A percentile compares a stretch with the other conserved stretches of the same genome.
phyloP scores from a whole-genome alignment of 2,888 invertebrate genomes.

The Lamproptera curius region DNA sequence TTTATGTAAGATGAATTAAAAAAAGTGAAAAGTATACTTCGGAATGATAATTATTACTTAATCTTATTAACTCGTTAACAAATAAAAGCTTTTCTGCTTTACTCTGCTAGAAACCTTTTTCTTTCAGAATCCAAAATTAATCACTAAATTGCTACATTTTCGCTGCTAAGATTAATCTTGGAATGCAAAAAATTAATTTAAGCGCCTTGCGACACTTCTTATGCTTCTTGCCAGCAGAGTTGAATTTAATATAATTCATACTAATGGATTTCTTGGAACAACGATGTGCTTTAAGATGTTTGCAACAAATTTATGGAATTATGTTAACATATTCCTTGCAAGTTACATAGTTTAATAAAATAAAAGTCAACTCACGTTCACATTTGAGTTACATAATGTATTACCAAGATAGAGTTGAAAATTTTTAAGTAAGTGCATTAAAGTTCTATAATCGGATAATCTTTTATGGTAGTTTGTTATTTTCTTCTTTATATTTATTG shows the following conservation, averaged over 20 bases:
- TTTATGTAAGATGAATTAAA: too few species aligned
- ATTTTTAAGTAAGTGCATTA: too few species aligned
- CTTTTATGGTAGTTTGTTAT: not conserved
- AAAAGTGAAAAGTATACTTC: too few species aligned
- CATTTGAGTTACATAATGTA: too few species aligned
- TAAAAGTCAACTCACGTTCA: not conserved
- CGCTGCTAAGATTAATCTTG: not conserved
- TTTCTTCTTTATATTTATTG: too few species aligned
- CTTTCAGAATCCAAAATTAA: too few species aligned
- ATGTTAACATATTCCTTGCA: not conserved
- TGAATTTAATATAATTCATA: constrained; percentile 18
- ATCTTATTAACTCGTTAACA: too few species aligned
- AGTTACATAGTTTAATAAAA: constrained; percentile 5
- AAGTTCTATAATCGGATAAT: not conserved
- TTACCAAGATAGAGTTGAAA: too few species aligned
- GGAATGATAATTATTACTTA: too few species aligned
- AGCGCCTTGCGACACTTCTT: constrained; percentile 10
- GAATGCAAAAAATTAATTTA: constrained; percentile 12
- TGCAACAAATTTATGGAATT: constrained; percentile 17
- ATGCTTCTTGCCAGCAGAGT: constrained; percentile 8
- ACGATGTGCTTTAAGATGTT: constrained; percentile 15
- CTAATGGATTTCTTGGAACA: constrained; percentile 21
- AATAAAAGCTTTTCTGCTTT: too few species aligned
- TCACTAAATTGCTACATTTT: not conserved
- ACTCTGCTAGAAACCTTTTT: too few species aligned